Conservation (phyloP, 2,888 invertebrate genomes). For the Stenoptilia bipunctidactyla region DNA sequence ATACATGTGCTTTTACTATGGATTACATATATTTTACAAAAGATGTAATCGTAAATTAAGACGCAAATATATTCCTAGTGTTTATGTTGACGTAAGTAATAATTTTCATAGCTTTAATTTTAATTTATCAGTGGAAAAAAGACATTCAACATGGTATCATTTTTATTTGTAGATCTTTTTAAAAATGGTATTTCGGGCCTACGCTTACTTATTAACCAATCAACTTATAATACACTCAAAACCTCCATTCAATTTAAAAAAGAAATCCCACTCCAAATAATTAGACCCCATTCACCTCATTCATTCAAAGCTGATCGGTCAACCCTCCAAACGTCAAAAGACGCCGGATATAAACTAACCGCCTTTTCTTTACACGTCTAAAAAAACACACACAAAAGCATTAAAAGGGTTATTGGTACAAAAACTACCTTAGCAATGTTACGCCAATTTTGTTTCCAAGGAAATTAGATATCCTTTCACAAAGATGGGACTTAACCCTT, state of each 20-base stretch:
- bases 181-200: too few relatives aligned
- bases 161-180: too few relatives aligned
- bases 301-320: conserved; percentile 28
- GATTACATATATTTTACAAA: too few relatives aligned
- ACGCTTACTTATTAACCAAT: conserved; percentile 1
- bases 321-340: conserved; percentile 57
- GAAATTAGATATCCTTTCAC: conserved; percentile 70
- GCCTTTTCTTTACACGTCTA: conserved; percentile 66
- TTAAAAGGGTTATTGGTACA: conserved; percentile 43
- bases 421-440: conserved; percentile 55
- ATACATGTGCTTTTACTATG: too few relatives aligned
- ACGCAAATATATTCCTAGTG: too few relatives aligned
- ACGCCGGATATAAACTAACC: conserved; percentile 69
- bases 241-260: conserved; percentile 38
- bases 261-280: conserved; percentile 61
- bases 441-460: conserved; percentile 69
- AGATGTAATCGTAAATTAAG: too few relatives aligned
- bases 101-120: too few relatives aligned
- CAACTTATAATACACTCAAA: conserved; percentile 22
- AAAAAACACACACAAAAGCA: conserved; percentile 46
- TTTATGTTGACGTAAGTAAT: too few relatives aligned
- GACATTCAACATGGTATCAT: too few relatives aligned
- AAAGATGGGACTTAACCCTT: conserved; percentile 53
- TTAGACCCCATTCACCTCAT: conserved; percentile 58
- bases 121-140: too few relatives aligned